Base-by-base conservation (phyloP, 2,888 invertebrate genomes). In the Drosophila engyochracea region DNA sequence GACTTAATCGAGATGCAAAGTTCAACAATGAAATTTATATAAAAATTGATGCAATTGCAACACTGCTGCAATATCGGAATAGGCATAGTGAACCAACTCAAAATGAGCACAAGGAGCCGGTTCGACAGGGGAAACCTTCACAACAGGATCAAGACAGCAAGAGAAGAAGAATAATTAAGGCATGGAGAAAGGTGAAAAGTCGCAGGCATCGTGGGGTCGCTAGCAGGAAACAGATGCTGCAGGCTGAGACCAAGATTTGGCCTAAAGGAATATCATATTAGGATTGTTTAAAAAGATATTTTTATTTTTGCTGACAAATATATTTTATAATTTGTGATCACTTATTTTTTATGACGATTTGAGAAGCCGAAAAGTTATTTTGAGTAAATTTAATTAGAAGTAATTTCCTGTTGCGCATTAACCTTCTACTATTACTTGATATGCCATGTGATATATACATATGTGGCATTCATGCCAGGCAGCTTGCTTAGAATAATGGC, bases 161-260 rank as follows among this genome's bases (percentile, higher is more conserved):
- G 25, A 37, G 25, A 25, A 51, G 49, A 5, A 57, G 12, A 9
- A 58, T 41, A 37, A 28, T 0, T 16, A 41, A 66, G 9, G n/a
- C 47, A 3, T 37, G 47, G 35, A 30, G 35, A 2, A 64, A 62
- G 16, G 7, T n/a, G 30, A 49, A 37, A 10, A 9, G n/a, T 0
- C 63, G 62, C 2, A 14, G 6, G 4, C 59, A 52, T 7, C 64
- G 69, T 2, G 55, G 35, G 5, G 39, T 33, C 0, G 1, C 71
- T 10, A 61, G 52, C 30, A 74, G 52, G 19, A 49, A 77, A 2
- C 57, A 70, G 12, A 7, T 83, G 35, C 35, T 86, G 14, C 66
- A 75, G 44, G 82, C 74, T 5, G 63, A 82, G 44, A 19, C 71
- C 0, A 84, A 82, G 9, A 59, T 82, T 6, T 82, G 82, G 82